Percentiles rank a stretch among this genome's conserved stretches.
phyloP scores from a whole-genome alignment of 2,797 vertebrate genomes.

The Bradypodion pumilum region DNA sequence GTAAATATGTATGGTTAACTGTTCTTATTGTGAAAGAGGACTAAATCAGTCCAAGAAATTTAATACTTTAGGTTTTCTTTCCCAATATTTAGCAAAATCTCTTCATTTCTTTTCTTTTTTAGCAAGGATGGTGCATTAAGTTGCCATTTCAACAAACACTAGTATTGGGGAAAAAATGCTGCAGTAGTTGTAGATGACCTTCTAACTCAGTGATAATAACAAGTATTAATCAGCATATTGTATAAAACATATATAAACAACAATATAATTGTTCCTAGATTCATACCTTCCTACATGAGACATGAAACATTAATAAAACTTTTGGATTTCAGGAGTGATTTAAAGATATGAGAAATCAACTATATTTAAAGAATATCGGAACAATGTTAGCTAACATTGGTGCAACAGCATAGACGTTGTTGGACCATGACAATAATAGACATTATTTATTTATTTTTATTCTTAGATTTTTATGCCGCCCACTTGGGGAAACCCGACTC shows the following conservation, averaged over 20 bases:
- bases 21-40: background rate
- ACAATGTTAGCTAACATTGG: too few species aligned
- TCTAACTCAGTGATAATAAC: background rate
- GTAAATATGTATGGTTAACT: background rate
- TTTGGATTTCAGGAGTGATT: too few species aligned
- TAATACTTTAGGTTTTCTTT: background rate
- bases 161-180: background rate
- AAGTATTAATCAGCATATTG: background rate
- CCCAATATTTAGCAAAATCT: background rate
- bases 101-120: too few species aligned
- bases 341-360: too few species aligned
- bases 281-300: background rate
- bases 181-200: background rate
- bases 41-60: fast-evolving
- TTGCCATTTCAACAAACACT: background rate
- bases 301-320: background rate
- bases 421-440: too few species aligned
- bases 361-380: too few species aligned
- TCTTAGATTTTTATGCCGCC: too few species aligned
- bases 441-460: too few species aligned
- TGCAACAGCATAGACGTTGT: too few species aligned
- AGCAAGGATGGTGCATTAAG: background rate
- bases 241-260: background rate
- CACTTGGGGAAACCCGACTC: too few species aligned
- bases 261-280: too few species aligned